Base-by-base conservation (phyloP, 2,888 invertebrate species). In the Apocheima hispidaria region DNA sequence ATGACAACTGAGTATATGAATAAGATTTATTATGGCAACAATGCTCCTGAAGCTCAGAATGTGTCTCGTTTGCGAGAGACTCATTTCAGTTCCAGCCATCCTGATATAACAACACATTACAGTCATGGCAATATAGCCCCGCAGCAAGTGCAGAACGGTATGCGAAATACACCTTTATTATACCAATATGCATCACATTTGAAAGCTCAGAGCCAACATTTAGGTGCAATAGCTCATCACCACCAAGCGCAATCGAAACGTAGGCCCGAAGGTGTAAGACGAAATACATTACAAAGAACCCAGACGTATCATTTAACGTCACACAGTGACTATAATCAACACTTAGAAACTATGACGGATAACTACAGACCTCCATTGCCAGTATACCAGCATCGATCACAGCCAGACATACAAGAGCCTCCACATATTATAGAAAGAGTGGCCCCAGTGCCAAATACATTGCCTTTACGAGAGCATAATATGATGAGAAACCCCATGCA, bases 21-120 rank as follows among this genome's bases (percentile, higher is more conserved):
- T 69, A 90, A 91, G 72, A 82, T 92, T 3, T 91, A 92, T 66
- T 88, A 88, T 49, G 87, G 78, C 68, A 86, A 59, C 9, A 68
- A 84, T 72, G 72, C 81, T 56, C 83, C 84, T 14, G 92, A 92
- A 56, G 82, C 88, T 36, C 88, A 89, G 51, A 88, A 84, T 79
- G 90, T 89, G 10, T 85, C 92, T 20, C 79, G 91, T 9, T 72
- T 91, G 66, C 73, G 90, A 65, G 93, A 93, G 71, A 92, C 92
- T 9, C 93, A 93, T 68, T 93, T 93, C 65, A 93, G 93, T 68
- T 92, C 92, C 4, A 93, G 93, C 74, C 93, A 93, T 68, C 93
- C 93, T 23, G 93, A 93, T 69, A 92, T 93, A 51, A 82, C 92
- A 2, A 87, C 87, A 10, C 86, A 90, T 70, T 89, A 90, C 53